Base-by-base conservation (phyloP, 2,113 vertebrate species). In the Actenoides hombroni region DNA sequence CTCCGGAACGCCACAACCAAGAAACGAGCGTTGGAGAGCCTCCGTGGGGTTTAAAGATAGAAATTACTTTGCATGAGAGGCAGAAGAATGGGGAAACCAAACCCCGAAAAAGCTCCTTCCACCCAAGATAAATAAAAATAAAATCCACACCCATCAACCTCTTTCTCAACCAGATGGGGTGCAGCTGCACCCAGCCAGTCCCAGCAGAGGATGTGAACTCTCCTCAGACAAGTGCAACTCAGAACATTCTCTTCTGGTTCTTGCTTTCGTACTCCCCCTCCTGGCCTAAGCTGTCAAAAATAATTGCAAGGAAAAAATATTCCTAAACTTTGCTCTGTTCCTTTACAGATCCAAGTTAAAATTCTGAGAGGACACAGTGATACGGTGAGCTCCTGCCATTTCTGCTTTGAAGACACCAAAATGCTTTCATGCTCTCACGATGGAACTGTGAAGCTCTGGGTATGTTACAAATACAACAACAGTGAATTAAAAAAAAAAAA, bases 321-420 rank as follows among this genome's bases (percentile, higher is more conserved):
- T 84, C 12, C 21, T 86, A 25, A 84, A 46, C 5, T 33, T 76
- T 42, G 29, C 31, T 93, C 14, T 63, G 29, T 93, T 92, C 17
- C 39, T 77, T 91, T 93, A 51, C 88, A 98, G 98, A 89, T 98
- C 29, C 96, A 85, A 2, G 98, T 95, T 86, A 94, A 97, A 81
- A 85, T 97, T 40, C 67, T 97, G 76, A 80, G 20, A 11, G 98
- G 95, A 71, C 98, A 98, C 31, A 16, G 79, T 4, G 59, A 93
- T 9, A 20, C 54, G 6, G 97, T 98, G 84, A 98, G 80, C 33
- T 97, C 96, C 94, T 98, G 98, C 68, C 93, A 95, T 54, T 98
- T 98, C 75, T 98, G 98, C 65, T 96, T 87, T 76, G 88, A 97
- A 17, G 98, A 98, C 90, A 95, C 96, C 3, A 98, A 96, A 94